A percentile compares a stretch with the other conserved stretches of the same genome.
Conservation (phyloP, 2,797 vertebrate species). For the Rhinoraja longicauda region DNA sequence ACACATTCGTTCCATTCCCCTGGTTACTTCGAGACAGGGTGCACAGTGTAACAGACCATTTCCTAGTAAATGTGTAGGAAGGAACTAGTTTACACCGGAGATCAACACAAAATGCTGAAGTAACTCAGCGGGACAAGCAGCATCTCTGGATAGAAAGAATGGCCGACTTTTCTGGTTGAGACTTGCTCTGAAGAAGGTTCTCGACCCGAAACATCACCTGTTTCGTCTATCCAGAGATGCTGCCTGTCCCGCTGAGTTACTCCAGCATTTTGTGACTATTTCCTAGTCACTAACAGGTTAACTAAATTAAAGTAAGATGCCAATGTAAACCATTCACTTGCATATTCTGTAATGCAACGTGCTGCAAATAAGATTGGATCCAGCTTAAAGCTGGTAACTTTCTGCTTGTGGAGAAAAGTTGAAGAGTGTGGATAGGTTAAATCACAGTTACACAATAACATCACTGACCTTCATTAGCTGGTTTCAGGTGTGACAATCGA, state of each 20-base stretch:
- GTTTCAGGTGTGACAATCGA: slow-evolving; percentile 84
- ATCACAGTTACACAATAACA: not conserved
- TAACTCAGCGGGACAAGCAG: too few relatives aligned
- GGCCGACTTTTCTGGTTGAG: too few relatives aligned
- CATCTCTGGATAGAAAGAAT: too few relatives aligned
- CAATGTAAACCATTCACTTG: not conserved
- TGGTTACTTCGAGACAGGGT: not conserved
- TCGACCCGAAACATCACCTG: too few relatives aligned
- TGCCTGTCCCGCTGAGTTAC: too few relatives aligned
- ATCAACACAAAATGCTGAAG: too few relatives aligned
- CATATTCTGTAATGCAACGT: not conserved
- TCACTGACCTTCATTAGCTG: slow-evolving; percentile 75
- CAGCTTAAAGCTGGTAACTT: not conserved
- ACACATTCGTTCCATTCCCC: not conserved
- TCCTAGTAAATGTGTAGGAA: too few relatives aligned
- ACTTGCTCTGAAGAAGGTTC: too few relatives aligned
- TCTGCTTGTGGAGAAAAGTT: not conserved
- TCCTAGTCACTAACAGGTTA: not conserved
- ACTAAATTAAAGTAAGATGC: not conserved
- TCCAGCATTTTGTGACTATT: too few relatives aligned
- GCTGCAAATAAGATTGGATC: not conserved
- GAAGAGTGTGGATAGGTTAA: not conserved
- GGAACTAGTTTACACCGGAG: too few relatives aligned
- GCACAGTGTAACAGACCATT: not conserved
- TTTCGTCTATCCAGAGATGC: too few relatives aligned